Percentiles rank a stretch among this genome's conserved stretches.
Conservation (phyloP, 2,797 vertebrate genomes). For the Sebastes goodei region DNA sequence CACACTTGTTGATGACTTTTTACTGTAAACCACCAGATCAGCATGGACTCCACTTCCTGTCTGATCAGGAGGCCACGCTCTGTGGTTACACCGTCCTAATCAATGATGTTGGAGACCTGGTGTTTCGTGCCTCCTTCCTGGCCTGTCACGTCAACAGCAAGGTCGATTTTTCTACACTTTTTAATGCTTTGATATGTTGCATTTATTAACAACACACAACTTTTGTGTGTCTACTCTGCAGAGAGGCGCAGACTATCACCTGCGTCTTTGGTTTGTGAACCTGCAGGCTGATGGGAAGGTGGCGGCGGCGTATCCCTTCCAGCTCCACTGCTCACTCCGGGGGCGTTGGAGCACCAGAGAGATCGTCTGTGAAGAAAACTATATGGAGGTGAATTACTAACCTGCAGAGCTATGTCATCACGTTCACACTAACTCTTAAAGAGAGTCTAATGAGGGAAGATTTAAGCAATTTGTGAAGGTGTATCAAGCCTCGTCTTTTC, state of each 20-base stretch:
- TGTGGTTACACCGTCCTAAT: constrained; percentile 74
- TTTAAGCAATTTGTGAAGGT: not conserved
- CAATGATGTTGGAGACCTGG: constrained; percentile 61
- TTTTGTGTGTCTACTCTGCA: constrained; percentile 17
- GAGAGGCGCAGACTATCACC: constrained; percentile 69
- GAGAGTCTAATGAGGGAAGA: not conserved
- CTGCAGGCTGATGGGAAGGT: constrained; percentile 50
- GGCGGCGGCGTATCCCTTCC: constrained; percentile 50
- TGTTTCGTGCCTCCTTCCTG: constrained; percentile 76
- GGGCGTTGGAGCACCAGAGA: constrained; percentile 72
- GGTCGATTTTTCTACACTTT: constrained; percentile 21
- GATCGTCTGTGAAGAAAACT: constrained; percentile 82
- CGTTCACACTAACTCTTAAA: not conserved
- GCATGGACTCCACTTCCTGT: constrained; percentile 51
- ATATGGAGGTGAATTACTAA: constrained; percentile 76
- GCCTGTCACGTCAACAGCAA: constrained; percentile 71
- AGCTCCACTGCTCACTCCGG: constrained; percentile 68
- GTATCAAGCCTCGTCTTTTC: not conserved
- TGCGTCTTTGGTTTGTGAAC: constrained; percentile 73
- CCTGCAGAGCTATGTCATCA: not conserved
- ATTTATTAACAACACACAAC: not conserved
- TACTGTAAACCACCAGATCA: constrained; percentile 45
- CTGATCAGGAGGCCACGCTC: constrained; percentile 34
- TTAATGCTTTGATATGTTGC: not conserved
- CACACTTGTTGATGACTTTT: not conserved